Conservation (phyloP, 2,888 invertebrate genomes). For the Laspeyria flexula region DNA sequence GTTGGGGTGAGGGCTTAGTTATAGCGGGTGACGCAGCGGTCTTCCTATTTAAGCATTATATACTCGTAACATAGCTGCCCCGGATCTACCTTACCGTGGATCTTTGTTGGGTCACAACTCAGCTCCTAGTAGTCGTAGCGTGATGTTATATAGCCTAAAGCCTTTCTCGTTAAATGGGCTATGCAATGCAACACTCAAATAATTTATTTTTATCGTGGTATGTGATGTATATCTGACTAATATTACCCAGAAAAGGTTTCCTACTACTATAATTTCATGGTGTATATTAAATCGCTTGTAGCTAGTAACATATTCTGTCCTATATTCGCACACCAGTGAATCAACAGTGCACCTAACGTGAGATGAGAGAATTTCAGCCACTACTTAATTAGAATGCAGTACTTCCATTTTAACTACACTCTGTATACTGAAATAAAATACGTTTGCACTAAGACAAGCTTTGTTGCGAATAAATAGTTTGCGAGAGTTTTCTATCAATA, state of each 20-base stretch:
- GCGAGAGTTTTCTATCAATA: neutral
- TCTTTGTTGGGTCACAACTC: too few relatives aligned
- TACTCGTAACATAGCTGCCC: too few relatives aligned
- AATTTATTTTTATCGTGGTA: too few relatives aligned
- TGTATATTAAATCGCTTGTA: neutral
- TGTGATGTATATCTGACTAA: too few relatives aligned
- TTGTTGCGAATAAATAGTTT: neutral
- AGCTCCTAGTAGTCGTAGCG: too few relatives aligned
- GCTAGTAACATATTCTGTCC: neutral
- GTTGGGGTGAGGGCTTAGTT: neutral
- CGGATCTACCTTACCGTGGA: too few relatives aligned
- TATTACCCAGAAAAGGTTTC: too few relatives aligned
- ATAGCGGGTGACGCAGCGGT: slow-evolving; percentile 1
- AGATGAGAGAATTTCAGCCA: slow-evolving; percentile 30
- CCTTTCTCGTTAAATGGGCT: too few relatives aligned
- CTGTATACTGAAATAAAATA: slow-evolving; percentile 12
- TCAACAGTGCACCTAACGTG: slow-evolving; percentile 31
- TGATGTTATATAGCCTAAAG: too few relatives aligned
- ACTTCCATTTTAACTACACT: slow-evolving; percentile 25
- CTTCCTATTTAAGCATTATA: too few relatives aligned
- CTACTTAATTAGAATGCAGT: slow-evolving; percentile 39
- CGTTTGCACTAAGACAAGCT: neutral
- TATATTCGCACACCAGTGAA: slow-evolving; percentile 31
- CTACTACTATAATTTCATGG: too few relatives aligned
- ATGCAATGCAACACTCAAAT: too few relatives aligned